phyloP scores from a whole-genome alignment of 2,113 vertebrate genomes.

The Rhineura floridana region DNA sequence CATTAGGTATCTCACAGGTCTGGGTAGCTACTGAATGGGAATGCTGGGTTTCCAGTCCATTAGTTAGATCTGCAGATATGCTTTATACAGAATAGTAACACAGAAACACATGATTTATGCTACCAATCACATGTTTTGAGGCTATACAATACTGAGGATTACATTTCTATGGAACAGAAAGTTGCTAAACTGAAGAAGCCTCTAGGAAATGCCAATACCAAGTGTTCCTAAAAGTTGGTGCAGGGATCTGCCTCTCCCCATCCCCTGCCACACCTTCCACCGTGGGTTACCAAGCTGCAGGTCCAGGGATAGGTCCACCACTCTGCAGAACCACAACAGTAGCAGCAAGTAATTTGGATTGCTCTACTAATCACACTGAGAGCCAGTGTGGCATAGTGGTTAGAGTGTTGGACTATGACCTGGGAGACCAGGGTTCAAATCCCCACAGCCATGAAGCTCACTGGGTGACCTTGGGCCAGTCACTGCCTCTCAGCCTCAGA shows the following conservation, averaged over 20 bases:
- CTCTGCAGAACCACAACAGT: no score
- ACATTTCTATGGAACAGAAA: neutral
- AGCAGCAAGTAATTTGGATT: neutral
- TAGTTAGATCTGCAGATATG: slow-evolving; percentile 41
- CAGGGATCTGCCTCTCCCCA: no score
- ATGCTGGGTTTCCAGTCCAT: slow-evolving; percentile 35
- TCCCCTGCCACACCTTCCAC: no score
- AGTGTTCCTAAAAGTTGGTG: neutral
- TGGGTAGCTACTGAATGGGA: slow-evolving; percentile 22
- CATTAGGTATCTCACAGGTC: slow-evolving; percentile 13
- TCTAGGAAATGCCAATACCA: neutral
- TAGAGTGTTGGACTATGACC: no score
- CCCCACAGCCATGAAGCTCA: no score
- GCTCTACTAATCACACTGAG: no score
- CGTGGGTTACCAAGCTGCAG: no score
- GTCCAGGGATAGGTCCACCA: no score
- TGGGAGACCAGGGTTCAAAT: no score
- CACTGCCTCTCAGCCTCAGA: no score
- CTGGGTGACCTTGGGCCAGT: no score
- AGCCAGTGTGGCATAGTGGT: no score
- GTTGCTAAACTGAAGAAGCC: neutral
- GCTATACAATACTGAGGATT: neutral
- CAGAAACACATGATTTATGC: neutral
- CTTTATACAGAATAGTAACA: slow-evolving; percentile 48
- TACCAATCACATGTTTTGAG: neutral